Conservation (phyloP, 2,888 invertebrate genomes). For the Catocala fraxini region DNA sequence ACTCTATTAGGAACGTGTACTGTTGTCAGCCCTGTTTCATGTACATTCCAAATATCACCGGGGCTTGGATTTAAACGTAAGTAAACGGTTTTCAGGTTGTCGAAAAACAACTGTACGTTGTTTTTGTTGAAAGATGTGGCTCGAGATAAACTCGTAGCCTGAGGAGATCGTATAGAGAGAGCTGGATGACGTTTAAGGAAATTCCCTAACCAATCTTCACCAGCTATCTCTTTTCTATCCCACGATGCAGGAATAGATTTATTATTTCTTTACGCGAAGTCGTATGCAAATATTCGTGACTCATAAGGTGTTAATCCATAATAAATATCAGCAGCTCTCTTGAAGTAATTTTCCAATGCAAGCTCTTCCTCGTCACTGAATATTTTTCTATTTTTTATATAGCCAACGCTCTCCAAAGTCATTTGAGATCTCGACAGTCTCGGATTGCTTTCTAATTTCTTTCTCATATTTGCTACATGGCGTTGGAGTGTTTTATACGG, state of each 20-base stretch:
- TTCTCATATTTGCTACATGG: too few species aligned
- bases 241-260: too few species aligned
- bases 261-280: not conserved
- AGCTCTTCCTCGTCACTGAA: not conserved
- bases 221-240: too few species aligned
- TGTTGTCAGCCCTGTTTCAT: not conserved
- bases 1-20: not conserved
- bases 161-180: too few species aligned
- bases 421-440: not conserved
- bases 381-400: not conserved
- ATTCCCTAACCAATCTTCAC: too few species aligned
- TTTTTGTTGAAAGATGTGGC: too few species aligned
- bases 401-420: not conserved
- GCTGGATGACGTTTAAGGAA: too few species aligned
- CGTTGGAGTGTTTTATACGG: too few species aligned
- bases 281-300: constrained; percentile 1
- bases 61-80: not conserved
- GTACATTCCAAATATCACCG: not conserved
- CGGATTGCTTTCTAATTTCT: constrained; percentile 1
- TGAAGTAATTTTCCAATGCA: not conserved
- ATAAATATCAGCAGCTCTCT: constrained; percentile 2
- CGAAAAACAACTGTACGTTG: too few species aligned
- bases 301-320: constrained; percentile 4
- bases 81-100: not conserved
- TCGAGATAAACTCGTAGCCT: too few species aligned